These are phyloP conservation scores for Otocyon megalotis DNA, from an alignment of 2,113 vertebrate genomes.

Conservation along the genomic window DNA sequence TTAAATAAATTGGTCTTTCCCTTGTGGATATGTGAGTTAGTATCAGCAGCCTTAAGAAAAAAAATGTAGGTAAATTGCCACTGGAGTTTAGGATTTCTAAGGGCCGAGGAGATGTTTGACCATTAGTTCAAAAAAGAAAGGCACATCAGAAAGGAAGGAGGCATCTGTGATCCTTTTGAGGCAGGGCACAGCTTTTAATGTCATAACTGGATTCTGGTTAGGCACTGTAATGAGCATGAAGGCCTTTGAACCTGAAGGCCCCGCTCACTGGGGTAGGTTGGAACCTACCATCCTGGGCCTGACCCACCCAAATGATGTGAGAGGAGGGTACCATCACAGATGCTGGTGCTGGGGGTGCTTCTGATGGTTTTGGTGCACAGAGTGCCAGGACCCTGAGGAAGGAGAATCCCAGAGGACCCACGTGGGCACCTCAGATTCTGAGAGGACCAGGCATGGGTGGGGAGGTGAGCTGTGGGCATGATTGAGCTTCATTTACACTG, in stretches of 20 bases:
- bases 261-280: not conserved
- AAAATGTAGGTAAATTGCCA: not conserved
- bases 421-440: not conserved
- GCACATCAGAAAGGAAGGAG: not conserved
- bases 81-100: not conserved
- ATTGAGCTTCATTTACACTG: not conserved
- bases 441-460: not conserved
- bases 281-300: not conserved
- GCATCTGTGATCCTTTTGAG: not conserved
- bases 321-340: fast-evolving
- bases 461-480: not conserved
- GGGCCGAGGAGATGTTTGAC: not conserved
- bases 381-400: not conserved
- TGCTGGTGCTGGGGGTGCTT: not conserved
- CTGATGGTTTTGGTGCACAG: fast-evolving
- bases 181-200: not conserved
- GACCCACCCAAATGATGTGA: not conserved
- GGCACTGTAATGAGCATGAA: not conserved
- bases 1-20: not conserved
- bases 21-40: not conserved
- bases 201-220: not conserved
- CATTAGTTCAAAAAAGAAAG: not conserved
- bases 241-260: not conserved
- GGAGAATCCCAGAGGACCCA: too few species aligned
- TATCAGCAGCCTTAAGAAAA: not conserved